A percentile compares a stretch with the other conserved stretches of the same genome.
Evolutionary conservation across 2,113 vertebrate genomes (phyloP).

Genomic region (Chelonoidis abingdonii): DNA sequence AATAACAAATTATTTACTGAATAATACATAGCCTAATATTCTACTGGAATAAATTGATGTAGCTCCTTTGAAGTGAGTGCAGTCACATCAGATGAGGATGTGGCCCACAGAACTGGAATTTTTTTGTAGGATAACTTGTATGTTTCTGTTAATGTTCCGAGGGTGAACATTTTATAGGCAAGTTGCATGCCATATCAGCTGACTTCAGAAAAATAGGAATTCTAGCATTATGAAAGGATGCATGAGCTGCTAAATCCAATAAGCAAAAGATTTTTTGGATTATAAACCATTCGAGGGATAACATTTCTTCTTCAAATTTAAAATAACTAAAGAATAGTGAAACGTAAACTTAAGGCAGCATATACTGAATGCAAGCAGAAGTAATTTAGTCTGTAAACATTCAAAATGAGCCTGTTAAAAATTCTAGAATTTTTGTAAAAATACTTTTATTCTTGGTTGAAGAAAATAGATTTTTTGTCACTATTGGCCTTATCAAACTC

Average conservation of each 20-base stretch:
- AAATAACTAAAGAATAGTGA: background rate
- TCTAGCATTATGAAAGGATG: background rate
- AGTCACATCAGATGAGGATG: background rate
- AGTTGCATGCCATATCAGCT: background rate
- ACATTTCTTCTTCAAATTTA: background rate
- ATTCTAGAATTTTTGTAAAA: background rate
- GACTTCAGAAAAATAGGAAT: background rate
- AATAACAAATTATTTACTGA: background rate
- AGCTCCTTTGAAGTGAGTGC: background rate
- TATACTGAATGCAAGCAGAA: background rate
- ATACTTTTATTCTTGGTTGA: background rate
- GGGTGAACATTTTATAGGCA: background rate
- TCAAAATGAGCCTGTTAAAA: background rate
- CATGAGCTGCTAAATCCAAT: background rate
- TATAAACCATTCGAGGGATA: background rate
- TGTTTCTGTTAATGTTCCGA: background rate
- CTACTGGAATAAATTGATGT: background rate
- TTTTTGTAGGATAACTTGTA: background rate
- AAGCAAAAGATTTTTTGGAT: background rate
- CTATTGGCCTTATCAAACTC: background rate
- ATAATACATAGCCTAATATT: background rate
- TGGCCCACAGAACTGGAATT: background rate
- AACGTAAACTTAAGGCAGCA: rapidly evolving
- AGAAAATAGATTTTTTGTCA: background rate
- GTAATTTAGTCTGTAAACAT: rapidly evolving